Conservation (phyloP, 1,140 invertebrate genomes). For the Papilio dardanus region DNA sequence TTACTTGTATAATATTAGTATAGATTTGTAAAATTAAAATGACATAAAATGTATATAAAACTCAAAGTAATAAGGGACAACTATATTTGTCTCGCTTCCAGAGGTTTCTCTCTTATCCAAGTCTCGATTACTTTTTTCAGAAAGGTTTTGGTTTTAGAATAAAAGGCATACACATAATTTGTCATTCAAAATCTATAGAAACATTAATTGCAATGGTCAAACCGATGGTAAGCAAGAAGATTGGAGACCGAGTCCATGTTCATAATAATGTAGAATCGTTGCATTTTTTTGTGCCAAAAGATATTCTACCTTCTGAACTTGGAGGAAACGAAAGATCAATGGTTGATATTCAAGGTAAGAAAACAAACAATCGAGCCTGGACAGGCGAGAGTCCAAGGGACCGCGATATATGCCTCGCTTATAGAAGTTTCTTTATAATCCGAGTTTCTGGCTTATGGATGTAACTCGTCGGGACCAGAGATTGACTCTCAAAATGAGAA, state of each 20-base stretch:
- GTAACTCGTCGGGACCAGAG: too few species aligned
- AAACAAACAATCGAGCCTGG: too few species aligned
- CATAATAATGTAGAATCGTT: constrained; percentile 54
- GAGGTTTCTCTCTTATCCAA: too few species aligned
- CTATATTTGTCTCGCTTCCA: too few species aligned
- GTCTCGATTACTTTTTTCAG: constrained; percentile 42
- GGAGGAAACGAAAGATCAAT: constrained; percentile 57
- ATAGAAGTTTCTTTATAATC: too few species aligned
- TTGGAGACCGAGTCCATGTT: constrained; percentile 45
- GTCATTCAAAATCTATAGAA: constrained; percentile 48
- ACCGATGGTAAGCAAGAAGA: constrained; percentile 44
- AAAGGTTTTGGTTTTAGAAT: constrained; percentile 52
- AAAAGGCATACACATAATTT: constrained; percentile 50
- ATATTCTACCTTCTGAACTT: constrained; percentile 58
- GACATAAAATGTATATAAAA: neutral
- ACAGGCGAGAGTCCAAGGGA: too few species aligned
- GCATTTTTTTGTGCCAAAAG: constrained; percentile 49
- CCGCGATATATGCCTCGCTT: too few species aligned
- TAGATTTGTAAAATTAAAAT: too few species aligned
- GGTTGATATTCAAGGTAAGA: constrained; percentile 48
- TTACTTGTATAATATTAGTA: too few species aligned
- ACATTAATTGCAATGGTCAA: constrained; percentile 44
- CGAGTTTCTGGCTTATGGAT: too few species aligned
- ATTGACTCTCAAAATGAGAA: too few species aligned
- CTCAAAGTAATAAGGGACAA: too few species aligned